A percentile compares a stretch with the other conserved stretches of the same genome.
Evolutionary conservation across 2,113 vertebrate genomes (phyloP).

Genomic region (Actenoides lindsayi): DNA sequence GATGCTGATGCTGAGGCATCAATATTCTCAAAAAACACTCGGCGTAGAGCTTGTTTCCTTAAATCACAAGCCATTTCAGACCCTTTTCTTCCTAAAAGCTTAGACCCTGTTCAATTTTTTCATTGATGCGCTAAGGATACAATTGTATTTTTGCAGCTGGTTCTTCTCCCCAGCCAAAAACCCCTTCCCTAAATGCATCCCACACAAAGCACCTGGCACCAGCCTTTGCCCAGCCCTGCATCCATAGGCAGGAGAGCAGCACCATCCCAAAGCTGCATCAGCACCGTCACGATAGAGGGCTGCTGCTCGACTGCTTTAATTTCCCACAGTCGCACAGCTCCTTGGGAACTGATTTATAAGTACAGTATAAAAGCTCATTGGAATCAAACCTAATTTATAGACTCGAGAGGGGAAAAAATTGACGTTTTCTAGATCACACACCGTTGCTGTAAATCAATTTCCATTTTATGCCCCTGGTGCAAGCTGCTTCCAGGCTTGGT

Average conservation of each 20-base stretch:
- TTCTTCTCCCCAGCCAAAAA: background rate
- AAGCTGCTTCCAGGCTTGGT: conserved; percentile 32
- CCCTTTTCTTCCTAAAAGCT: background rate
- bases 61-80: background rate
- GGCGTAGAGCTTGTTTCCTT: background rate
- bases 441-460: conserved; percentile 46
- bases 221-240: background rate
- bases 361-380: background rate
- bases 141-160: background rate
- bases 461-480: background rate
- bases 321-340: background rate
- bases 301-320: background rate
- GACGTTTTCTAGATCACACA: conserved; percentile 34
- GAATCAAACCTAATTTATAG: conserved; percentile 48
- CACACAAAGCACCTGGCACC: background rate
- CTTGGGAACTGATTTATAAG: conserved; percentile 20
- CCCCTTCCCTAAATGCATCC: background rate
- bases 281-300: background rate
- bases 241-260: rapidly evolving
- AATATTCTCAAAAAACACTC: background rate
- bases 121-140: background rate
- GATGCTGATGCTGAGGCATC: background rate
- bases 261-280: background rate
- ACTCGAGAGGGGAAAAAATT: background rate
- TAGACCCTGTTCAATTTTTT: background rate